phyloP scores from a whole-genome alignment of 2,888 invertebrate genomes.

The Lithophane leautieri region DNA sequence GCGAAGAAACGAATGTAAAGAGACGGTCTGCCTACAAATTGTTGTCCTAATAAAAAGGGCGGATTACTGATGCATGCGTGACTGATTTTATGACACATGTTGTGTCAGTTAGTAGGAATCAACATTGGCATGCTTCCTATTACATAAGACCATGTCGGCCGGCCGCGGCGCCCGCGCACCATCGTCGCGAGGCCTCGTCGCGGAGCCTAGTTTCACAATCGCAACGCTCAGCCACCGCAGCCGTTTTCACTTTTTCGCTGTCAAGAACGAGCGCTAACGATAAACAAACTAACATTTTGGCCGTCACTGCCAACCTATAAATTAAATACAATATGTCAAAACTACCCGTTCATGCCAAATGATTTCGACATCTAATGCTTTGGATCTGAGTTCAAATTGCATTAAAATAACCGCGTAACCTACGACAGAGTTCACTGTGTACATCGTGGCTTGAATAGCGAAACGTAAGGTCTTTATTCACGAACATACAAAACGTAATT shows the following conservation, averaged over 20 bases:
- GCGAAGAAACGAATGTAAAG: neutral
- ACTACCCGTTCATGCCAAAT: constrained; percentile 66
- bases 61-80: constrained; percentile 40
- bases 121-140: constrained; percentile 77
- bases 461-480: constrained; percentile 80
- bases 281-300: constrained; percentile 90
- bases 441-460: constrained; percentile 75
- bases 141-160: constrained; percentile 76
- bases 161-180: constrained; percentile 74
- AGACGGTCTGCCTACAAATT: constrained; percentile 12
- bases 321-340: constrained; percentile 71
- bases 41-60: constrained; percentile 59
- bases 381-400: constrained; percentile 79
- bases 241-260: constrained; percentile 91
- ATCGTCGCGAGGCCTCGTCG: constrained; percentile 78
- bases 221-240: constrained; percentile 82
- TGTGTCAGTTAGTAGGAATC: constrained; percentile 68
- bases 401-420: constrained; percentile 69
- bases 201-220: constrained; percentile 87
- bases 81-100: constrained; percentile 60
- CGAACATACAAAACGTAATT: constrained; percentile 68
- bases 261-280: constrained; percentile 89
- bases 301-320: constrained; percentile 83
- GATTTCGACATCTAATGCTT: constrained; percentile 73
- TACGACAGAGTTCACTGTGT: constrained; percentile 74